Evolutionary conservation across 2,888 invertebrate species (phyloP).

Genomic region (Harpagoxenus sublaevis): DNA sequence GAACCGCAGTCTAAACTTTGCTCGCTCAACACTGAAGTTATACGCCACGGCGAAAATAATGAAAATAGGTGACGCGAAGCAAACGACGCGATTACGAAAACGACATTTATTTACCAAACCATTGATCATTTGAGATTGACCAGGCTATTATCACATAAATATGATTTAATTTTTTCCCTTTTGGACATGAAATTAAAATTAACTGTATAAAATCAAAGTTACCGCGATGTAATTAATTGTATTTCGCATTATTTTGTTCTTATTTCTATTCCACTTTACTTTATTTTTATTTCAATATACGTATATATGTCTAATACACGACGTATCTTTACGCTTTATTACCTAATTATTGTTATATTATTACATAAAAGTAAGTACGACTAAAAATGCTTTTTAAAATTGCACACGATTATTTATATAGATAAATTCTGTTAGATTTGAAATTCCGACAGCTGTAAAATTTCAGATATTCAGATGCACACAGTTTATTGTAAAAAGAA

Average conservation of each 20-base stretch:
- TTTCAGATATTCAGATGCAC: background rate
- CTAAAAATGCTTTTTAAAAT: background rate
- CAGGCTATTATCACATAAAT: background rate
- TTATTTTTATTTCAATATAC: background rate
- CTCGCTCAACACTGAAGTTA: background rate
- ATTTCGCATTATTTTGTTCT: background rate
- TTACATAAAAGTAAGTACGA: background rate
- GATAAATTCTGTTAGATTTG: background rate
- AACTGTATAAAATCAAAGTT: background rate
- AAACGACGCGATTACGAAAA: background rate
- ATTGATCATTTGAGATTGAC: background rate
- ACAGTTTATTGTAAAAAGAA: background rate
- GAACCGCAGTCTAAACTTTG: constrained; percentile 11
- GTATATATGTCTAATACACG: background rate
- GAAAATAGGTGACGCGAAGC: background rate
- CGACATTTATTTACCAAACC: background rate
- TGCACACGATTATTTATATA: background rate
- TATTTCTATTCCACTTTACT: background rate
- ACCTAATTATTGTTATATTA: background rate
- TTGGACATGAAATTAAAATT: background rate
- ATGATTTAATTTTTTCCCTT: background rate
- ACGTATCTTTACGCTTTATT: background rate
- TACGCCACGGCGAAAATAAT: background rate
- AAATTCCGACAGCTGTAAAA: background rate
- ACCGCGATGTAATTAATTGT: background rate